These are phyloP conservation scores for Camelus bactrianus DNA, from an alignment of 2,113 vertebrate genomes.

Conservation along the genomic window DNA sequence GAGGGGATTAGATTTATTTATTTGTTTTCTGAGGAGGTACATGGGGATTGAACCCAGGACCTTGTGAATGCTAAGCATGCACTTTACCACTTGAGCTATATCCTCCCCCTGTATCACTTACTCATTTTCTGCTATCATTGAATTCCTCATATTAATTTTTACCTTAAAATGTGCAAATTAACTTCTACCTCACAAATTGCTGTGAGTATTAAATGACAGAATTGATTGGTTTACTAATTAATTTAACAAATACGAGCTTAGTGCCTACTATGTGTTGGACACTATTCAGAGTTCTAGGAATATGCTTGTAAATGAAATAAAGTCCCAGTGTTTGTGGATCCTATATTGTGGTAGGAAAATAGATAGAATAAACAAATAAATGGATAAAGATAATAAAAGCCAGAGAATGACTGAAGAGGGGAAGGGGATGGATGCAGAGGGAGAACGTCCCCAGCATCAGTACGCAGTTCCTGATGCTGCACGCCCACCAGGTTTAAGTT, in stretches of 20 bases:
- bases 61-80: too few relatives aligned
- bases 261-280: neutral
- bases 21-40: too few relatives aligned
- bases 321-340: neutral
- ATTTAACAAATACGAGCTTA: neutral
- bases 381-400: neutral
- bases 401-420: neutral
- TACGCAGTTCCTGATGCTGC: neutral
- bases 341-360: neutral
- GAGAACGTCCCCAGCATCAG: neutral
- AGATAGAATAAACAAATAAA: neutral
- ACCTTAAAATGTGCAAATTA: neutral
- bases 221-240: neutral
- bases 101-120: neutral
- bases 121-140: neutral
- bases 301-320: conserved; percentile 2
- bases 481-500: neutral
- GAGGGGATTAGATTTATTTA: too few relatives aligned
- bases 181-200: neutral
- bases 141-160: conserved; percentile 27
- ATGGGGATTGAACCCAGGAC: too few relatives aligned
- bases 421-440: neutral
- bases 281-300: neutral
- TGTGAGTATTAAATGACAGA: neutral
- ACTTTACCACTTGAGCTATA: too few relatives aligned